Evolutionary conservation across 2,888 invertebrate genomes (phyloP).

Genomic region (Pyralis farinalis): DNA sequence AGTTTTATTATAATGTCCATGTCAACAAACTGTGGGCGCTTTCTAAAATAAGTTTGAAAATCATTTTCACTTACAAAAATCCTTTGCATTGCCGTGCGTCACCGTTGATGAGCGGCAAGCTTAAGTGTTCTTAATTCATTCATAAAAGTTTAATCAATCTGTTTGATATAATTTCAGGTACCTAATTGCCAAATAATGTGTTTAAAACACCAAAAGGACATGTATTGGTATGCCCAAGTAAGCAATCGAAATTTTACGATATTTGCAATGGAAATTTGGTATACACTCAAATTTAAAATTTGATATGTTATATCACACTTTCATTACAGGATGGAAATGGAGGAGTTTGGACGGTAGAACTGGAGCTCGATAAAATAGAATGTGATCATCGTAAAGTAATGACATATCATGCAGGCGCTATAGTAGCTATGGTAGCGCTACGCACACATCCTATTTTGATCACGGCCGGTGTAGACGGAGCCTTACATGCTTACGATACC

Average conservation of each 20-base stretch:
- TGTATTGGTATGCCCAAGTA: constrained; percentile 90
- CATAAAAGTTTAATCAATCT: too few relatives aligned
- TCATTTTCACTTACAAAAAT: too few relatives aligned
- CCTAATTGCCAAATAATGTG: constrained; percentile 71
- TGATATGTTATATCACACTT: constrained; percentile 3
- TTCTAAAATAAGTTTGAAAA: too few relatives aligned
- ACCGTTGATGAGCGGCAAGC: too few relatives aligned
- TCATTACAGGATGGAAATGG: constrained; percentile 89
- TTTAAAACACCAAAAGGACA: constrained; percentile 65
- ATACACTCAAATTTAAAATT: not conserved
- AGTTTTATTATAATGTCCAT: too few relatives aligned
- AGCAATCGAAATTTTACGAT: constrained; percentile 25
- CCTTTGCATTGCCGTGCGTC: too few relatives aligned
- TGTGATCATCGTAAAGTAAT: constrained; percentile 72
- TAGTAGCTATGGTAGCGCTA: constrained; percentile 85
- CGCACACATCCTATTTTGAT: constrained; percentile 86
- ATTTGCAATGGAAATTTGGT: constrained; percentile 2
- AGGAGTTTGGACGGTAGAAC: constrained; percentile 82
- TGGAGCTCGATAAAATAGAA: constrained; percentile 68
- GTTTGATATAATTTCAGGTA: constrained; percentile 40
- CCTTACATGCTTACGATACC: constrained; percentile 88
- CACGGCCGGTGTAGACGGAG: constrained; percentile 87
- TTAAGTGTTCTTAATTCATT: too few relatives aligned
- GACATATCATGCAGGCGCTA: constrained; percentile 88
- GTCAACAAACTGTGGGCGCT: too few relatives aligned